These are phyloP conservation scores for Steatornis caripensis DNA, from an alignment of 2,113 vertebrate genomes.

Conservation along the genomic window DNA sequence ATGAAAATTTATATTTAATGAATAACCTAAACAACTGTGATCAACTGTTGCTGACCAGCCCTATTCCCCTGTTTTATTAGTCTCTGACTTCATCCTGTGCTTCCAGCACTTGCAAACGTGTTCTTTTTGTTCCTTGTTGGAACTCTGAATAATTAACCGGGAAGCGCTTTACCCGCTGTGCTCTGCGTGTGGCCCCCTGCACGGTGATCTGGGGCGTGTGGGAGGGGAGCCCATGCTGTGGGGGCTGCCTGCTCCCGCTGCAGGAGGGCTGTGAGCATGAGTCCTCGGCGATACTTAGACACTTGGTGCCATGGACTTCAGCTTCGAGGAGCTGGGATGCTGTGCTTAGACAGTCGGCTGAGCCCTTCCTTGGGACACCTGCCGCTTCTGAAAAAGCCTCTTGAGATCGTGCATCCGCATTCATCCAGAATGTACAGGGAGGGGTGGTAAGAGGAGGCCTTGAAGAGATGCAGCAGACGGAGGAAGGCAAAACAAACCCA, in stretches of 20 bases:
- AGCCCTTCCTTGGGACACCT: not conserved
- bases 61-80: not conserved
- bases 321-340: rapidly evolving
- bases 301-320: not conserved
- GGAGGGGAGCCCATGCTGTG: not conserved
- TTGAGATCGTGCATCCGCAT: rapidly evolving
- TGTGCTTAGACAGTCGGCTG: not conserved
- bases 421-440: not conserved
- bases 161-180: rapidly evolving
- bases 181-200: not conserved
- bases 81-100: not conserved
- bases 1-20: not conserved
- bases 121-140: not conserved
- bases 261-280: not conserved
- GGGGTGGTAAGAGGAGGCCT: not conserved
- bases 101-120: not conserved
- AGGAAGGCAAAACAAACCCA: not conserved
- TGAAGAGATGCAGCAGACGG: not conserved
- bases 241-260: not conserved
- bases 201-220: not conserved
- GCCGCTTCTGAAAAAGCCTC: not conserved
- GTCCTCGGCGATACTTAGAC: not conserved
- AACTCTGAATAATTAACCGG: not conserved
- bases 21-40: not conserved
- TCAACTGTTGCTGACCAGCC: not conserved